Conservation (phyloP, 2,113 vertebrate species). For the Forbesichthys agassizii region DNA sequence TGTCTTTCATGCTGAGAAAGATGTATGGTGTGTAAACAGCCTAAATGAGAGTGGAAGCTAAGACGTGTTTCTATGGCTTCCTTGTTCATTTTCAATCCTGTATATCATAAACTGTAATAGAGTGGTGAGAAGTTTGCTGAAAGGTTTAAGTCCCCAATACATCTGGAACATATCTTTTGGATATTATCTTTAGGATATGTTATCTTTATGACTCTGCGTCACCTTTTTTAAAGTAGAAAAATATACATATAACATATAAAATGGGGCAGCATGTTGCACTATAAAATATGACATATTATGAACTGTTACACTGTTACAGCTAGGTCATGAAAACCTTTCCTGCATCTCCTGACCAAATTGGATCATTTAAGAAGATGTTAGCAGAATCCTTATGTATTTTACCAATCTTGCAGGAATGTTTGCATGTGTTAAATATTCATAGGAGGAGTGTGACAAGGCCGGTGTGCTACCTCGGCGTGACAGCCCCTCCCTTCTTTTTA, state of each 20-base stretch:
- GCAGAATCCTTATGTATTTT: not conserved
- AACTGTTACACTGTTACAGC: conserved; percentile 18
- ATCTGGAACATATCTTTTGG: conserved; percentile 24
- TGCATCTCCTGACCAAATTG: conserved; percentile 18
- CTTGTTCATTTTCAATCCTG: conserved; percentile 11
- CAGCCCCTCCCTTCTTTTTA: no score
- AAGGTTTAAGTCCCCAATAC: conserved; percentile 37
- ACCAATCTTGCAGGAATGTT: no score
- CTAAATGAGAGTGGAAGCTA: conserved; percentile 31
- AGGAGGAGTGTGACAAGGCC: no score
- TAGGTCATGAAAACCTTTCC: conserved; percentile 17
- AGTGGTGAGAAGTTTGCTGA: conserved; percentile 7
- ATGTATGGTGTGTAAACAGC: conserved; percentile 74
- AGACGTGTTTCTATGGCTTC: conserved; percentile 17
- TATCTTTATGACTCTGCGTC: no score
- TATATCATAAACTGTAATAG: conserved; percentile 26
- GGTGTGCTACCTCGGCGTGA: no score
- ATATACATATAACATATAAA: not conserved
- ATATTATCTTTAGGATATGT: conserved; percentile 4
- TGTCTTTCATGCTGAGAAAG: conserved; percentile 68
- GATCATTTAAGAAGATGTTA: conserved; percentile 4
- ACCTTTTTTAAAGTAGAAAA: no score
- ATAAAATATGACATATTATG: conserved; percentile 32
- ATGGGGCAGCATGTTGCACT: conserved; percentile 5
- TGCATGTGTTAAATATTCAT: no score